phyloP scores from a whole-genome alignment of 2,888 invertebrate species.

The Drosophila nr. fundita region DNA sequence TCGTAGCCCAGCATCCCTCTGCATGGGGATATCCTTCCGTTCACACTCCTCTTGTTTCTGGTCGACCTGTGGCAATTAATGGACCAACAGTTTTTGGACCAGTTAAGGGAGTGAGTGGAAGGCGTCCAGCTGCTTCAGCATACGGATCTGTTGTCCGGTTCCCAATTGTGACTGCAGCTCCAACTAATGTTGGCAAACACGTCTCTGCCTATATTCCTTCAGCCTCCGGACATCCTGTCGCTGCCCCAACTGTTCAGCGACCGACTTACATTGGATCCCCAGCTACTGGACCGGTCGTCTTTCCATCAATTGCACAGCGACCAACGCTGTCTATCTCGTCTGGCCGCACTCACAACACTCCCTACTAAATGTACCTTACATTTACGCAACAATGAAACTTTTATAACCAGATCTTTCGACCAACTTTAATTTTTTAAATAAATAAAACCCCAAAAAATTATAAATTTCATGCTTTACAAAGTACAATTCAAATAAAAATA shows the following conservation, averaged over 20 bases:
- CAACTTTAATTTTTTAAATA: neutral
- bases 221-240: neutral
- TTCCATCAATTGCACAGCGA: neutral
- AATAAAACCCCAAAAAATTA: neutral
- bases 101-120: neutral
- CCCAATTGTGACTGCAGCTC: neutral
- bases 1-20: neutral
- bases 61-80: neutral
- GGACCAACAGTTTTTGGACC: neutral
- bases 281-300: neutral
- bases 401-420: neutral
- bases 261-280: neutral
- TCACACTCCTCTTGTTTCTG: neutral
- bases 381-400: neutral
- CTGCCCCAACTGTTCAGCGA: neutral
- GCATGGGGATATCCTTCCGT: neutral
- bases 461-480: neutral
- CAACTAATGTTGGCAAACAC: neutral
- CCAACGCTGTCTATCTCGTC: neutral
- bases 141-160: neutral
- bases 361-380: neutral
- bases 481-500: neutral
- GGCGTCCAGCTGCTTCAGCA: neutral
- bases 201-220: neutral
- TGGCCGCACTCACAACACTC: slow-evolving; percentile 2